Evolutionary conservation across 2,888 invertebrate genomes (phyloP).

Genomic region (Callyntrura sp.): DNA sequence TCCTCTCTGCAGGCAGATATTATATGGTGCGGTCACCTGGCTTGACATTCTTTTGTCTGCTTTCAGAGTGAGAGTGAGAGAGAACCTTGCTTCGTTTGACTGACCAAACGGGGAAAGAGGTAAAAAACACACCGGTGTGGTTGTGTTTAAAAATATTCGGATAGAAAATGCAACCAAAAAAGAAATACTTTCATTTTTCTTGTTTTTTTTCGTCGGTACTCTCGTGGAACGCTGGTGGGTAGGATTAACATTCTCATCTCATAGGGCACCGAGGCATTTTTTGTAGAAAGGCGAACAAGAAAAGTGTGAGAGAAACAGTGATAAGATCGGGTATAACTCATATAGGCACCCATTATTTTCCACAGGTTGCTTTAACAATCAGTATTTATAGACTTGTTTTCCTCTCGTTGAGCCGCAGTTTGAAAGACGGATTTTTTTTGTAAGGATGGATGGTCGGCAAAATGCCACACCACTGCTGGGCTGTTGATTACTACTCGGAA

Average conservation of each 20-base stretch:
- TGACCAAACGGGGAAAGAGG: not conserved
- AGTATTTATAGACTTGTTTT: not conserved
- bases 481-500: not conserved
- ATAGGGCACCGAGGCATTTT: too few species aligned
- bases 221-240: not conserved
- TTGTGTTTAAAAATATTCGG: not conserved
- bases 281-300: too few species aligned
- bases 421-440: too few species aligned
- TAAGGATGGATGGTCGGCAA: too few species aligned
- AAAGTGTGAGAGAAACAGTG: too few species aligned
- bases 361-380: too few species aligned
- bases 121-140: not conserved
- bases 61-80: not conserved
- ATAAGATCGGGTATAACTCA: too few species aligned
- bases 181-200: constrained; percentile 64
- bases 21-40: not conserved
- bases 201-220: not conserved
- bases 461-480: not conserved
- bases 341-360: too few species aligned
- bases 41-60: constrained; percentile 23
- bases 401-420: not conserved
- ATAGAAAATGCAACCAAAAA: not conserved
- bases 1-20: not conserved
- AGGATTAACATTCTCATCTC: not conserved
- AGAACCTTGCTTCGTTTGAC: not conserved